These are phyloP conservation scores for Paralichthys olivaceus DNA, from an alignment of 2,113 vertebrate species.

Conservation along the genomic window DNA sequence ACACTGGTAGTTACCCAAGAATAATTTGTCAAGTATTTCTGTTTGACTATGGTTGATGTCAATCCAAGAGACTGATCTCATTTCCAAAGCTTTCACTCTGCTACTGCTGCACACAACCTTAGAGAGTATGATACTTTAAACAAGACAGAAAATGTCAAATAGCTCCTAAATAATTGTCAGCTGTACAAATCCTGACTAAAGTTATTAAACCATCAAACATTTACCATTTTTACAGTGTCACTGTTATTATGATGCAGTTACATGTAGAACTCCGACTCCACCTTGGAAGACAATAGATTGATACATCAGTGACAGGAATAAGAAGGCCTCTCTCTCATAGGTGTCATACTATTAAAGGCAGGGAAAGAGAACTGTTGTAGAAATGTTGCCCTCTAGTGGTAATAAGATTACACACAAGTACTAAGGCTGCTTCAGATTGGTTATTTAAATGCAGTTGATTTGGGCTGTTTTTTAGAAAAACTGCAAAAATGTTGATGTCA, in stretches of 20 bases:
- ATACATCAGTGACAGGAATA: background rate
- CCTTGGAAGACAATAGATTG: background rate
- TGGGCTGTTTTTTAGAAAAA: background rate
- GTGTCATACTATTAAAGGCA: background rate
- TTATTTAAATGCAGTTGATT: background rate
- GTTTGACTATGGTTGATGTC: background rate
- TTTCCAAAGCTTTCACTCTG: background rate
- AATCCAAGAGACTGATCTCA: background rate
- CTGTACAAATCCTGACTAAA: background rate
- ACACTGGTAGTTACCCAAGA: background rate
- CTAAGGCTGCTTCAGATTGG: background rate
- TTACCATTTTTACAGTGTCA: background rate
- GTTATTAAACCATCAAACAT: background rate
- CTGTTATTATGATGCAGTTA: background rate
- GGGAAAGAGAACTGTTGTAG: background rate
- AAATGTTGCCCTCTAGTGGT: constrained; percentile 59
- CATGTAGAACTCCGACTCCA: background rate
- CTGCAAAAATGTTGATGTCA: too few species aligned
- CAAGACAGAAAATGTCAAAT: background rate
- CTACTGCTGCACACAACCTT: background rate
- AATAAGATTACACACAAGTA: background rate
- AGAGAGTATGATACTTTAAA: background rate
- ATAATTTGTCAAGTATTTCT: background rate
- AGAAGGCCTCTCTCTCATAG: background rate
- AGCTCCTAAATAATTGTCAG: background rate